Percentiles rank a stretch among this genome's conserved stretches.
These are phyloP conservation scores for Meiosimyza decipiens DNA, from an alignment of 2,888 invertebrate genomes.

Conservation along the genomic window DNA sequence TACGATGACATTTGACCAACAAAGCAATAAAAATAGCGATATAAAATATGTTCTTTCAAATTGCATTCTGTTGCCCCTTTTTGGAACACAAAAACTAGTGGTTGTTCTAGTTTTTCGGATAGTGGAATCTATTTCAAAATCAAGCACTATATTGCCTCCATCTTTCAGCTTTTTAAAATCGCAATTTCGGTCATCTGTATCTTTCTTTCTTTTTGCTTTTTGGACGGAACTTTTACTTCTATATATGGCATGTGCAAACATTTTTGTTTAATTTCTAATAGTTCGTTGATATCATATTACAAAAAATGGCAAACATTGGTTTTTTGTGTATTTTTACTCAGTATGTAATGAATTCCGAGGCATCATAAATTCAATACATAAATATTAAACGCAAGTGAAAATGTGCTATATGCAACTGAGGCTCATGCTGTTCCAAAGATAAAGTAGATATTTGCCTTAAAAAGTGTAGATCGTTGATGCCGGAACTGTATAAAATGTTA, in stretches of 20 bases:
- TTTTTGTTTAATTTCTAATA: conserved; percentile 7
- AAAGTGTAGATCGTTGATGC: no score
- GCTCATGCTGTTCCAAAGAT: no score
- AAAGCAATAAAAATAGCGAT: conserved; percentile 15
- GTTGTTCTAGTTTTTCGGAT: background rate
- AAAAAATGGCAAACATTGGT: conserved; percentile 16
- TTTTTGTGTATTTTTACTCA: background rate
- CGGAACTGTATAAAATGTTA: no score
- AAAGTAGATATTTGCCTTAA: no score
- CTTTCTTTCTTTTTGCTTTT: background rate
- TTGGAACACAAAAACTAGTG: background rate
- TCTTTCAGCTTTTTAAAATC: background rate
- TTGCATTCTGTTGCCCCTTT: background rate
- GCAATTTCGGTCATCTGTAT: background rate
- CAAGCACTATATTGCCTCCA: background rate
- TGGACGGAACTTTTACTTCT: conserved; percentile 7
- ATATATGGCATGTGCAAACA: background rate
- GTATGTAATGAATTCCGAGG: background rate
- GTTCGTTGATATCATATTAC: background rate
- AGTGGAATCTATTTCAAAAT: background rate
- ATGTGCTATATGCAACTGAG: no score
- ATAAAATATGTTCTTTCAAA: conserved; percentile 4
- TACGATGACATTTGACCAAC: conserved; percentile 5
- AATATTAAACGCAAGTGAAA: no score
- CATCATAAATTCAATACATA: conserved; percentile 14